Conservation (phyloP, 2,888 invertebrate species). For the Andrena camellia region DNA sequence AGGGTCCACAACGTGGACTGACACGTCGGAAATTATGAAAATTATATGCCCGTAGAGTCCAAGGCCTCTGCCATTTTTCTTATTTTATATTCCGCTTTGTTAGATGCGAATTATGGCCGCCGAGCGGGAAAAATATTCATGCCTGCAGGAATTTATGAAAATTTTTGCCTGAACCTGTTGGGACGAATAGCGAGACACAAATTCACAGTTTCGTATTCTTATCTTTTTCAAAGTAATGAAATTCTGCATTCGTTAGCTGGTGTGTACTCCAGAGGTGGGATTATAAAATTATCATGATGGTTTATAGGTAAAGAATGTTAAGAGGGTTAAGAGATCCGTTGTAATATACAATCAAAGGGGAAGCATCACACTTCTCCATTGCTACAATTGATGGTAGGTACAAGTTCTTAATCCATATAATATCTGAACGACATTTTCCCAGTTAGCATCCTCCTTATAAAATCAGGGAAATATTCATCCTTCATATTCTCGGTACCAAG, state of each 20-base stretch:
- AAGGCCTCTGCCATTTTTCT: too few relatives aligned
- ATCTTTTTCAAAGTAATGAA: background rate
- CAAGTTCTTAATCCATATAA: background rate
- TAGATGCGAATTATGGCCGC: too few relatives aligned
- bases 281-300: background rate
- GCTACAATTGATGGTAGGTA: too few relatives aligned
- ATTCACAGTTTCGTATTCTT: background rate
- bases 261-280: background rate
- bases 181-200: background rate
- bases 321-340: background rate
- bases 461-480: background rate
- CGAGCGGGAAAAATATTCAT: too few relatives aligned
- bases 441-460: background rate
- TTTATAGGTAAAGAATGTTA: background rate
- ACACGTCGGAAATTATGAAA: too few relatives aligned
- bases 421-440: background rate
- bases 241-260: background rate
- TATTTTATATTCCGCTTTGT: too few relatives aligned
- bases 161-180: background rate
- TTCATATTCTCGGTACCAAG: conserved; percentile 1
- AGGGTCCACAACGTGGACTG: too few relatives aligned
- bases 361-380: too few relatives aligned
- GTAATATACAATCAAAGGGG: too few relatives aligned
- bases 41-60: too few relatives aligned
- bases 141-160: too few relatives aligned